Conservation (phyloP, 2,888 invertebrate species). For the Xylocampa areola region DNA sequence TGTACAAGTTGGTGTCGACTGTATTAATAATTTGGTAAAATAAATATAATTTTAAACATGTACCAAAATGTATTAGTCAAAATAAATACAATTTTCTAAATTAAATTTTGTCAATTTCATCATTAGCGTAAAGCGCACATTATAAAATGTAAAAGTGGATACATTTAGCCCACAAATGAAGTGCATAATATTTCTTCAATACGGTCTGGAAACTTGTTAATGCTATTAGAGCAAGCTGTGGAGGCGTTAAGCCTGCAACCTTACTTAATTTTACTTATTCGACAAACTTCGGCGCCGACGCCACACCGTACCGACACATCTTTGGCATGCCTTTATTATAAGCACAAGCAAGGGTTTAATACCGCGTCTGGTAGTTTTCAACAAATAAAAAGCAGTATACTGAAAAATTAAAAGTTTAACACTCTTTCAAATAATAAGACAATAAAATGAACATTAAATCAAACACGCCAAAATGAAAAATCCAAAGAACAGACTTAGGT, state of each 20-base stretch:
- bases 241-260: slow-evolving; percentile 86
- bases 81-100: no score
- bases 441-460: slow-evolving; percentile 59
- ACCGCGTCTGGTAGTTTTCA: neutral
- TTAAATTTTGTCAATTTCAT: no score
- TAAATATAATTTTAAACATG: no score
- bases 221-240: slow-evolving; percentile 84
- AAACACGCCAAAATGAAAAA: slow-evolving; percentile 62
- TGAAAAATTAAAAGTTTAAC: slow-evolving; percentile 49
- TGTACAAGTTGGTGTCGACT: no score
- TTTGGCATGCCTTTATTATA: slow-evolving; percentile 34
- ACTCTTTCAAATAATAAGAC: slow-evolving; percentile 48
- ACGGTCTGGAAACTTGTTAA: slow-evolving; percentile 89
- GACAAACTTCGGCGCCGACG: slow-evolving; percentile 71
- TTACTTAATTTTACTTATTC: slow-evolving; percentile 88
- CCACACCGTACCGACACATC: slow-evolving; percentile 48
- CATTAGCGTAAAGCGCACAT: no score
- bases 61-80: no score
- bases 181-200: slow-evolving; percentile 71
- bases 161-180: no score
- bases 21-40: no score
- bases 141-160: neutral
- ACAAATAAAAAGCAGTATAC: slow-evolving; percentile 14
- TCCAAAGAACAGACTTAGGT: slow-evolving; percentile 60
- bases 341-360: slow-evolving; percentile 18